A percentile compares a stretch with the other conserved stretches of the same genome.
phyloP scores from a whole-genome alignment of 2,888 invertebrate species.

The Abscondita cerata region DNA sequence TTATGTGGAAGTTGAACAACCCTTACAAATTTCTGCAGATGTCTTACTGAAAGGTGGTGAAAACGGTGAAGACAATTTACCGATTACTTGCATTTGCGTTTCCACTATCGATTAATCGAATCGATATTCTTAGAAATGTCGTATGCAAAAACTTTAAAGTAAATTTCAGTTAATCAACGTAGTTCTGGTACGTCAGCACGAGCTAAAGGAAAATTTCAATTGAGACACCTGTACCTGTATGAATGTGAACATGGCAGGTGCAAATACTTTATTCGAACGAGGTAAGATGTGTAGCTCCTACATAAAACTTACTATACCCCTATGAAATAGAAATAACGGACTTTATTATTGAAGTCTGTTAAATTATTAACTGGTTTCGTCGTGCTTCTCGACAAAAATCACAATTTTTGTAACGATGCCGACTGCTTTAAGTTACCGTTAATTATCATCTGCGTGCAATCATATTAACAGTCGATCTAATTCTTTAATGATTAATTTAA shows the following conservation, averaged over 20 bases:
- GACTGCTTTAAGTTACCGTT: too few relatives aligned
- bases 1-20: conserved; percentile 56
- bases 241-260: conserved; percentile 45
- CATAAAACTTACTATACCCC: conserved; percentile 29
- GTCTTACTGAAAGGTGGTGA: conserved; percentile 12
- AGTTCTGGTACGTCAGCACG: conserved; percentile 18
- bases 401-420: too few relatives aligned
- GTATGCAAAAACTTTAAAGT: background rate
- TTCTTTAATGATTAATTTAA: too few relatives aligned
- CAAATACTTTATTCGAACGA: conserved; percentile 37
- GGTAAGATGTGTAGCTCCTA: conserved; percentile 25
- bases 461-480: too few relatives aligned
- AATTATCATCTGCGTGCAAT: too few relatives aligned
- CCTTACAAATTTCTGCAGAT: conserved; percentile 44
- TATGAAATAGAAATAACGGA: conserved; percentile 20
- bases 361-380: too few relatives aligned
- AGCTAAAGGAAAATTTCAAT: conserved; percentile 25
- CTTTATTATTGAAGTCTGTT: background rate
- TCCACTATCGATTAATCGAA: background rate
- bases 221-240: conserved; percentile 46
- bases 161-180: conserved; percentile 2
- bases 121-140: background rate
- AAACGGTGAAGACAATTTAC: background rate
- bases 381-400: too few relatives aligned
- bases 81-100: background rate